phyloP scores from a whole-genome alignment of 2,888 invertebrate genomes.

The Caenorhabditis sp. region DNA sequence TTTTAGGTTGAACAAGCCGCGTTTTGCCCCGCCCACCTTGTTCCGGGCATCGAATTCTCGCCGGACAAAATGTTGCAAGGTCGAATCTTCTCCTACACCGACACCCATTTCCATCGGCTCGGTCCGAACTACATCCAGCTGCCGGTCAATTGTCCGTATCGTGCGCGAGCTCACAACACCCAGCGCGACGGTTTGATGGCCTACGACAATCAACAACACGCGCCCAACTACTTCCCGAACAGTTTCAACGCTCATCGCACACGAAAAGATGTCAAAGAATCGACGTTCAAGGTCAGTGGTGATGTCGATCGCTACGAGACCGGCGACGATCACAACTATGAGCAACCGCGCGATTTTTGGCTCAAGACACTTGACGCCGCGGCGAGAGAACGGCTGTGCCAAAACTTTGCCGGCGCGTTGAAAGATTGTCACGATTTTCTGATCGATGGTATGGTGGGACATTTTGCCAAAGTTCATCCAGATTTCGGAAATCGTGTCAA shows the following conservation, averaged over 20 bases:
- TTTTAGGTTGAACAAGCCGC: conserved; percentile 68
- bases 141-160: conserved; percentile 86
- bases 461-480: conserved; percentile 40
- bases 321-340: conserved; percentile 87
- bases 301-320: conserved; percentile 83
- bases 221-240: conserved; percentile 95
- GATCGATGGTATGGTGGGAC: conserved; percentile 74
- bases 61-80: conserved; percentile 72
- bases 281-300: conserved; percentile 78
- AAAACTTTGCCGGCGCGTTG: conserved; percentile 84
- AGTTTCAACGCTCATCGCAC: conserved; percentile 86
- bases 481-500: conserved; percentile 36
- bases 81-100: conserved; percentile 78
- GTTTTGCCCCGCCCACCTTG: conserved; percentile 69
- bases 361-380: conserved; percentile 81
- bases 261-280: conserved; percentile 65
- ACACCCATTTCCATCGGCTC: conserved; percentile 89
- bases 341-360: conserved; percentile 85
- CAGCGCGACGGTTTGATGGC: conserved; percentile 86
- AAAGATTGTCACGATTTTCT: conserved; percentile 81
- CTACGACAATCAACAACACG: conserved; percentile 81
- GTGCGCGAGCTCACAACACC: conserved; percentile 77
- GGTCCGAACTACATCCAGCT: conserved; percentile 91
- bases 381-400: conserved; percentile 79
- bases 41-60: conserved; percentile 71